phyloP scores from a whole-genome alignment of 2,888 invertebrate species.

The Diaphora mendica region DNA sequence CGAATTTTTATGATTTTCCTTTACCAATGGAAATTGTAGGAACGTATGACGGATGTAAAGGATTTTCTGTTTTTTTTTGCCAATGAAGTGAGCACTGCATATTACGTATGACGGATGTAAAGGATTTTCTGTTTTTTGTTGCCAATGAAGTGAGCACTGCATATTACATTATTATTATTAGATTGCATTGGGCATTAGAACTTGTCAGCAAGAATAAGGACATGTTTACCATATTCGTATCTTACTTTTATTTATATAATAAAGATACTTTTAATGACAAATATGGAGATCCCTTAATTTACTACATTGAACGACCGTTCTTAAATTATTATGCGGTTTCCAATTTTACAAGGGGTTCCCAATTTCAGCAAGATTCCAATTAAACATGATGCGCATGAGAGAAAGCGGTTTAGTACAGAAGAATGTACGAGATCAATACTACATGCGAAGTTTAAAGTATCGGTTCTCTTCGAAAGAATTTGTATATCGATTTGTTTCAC shows the following conservation, averaged over 20 bases:
- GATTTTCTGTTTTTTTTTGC: no score
- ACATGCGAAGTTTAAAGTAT: conserved; percentile 22
- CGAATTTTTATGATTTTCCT: no score
- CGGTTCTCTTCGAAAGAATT: conserved; percentile 28
- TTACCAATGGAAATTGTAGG: no score
- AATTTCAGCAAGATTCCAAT: conserved; percentile 7
- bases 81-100: no score
- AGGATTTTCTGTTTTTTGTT: no score
- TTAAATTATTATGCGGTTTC: conserved; percentile 8
- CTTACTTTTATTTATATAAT: conserved; percentile 30
- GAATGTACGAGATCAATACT: conserved; percentile 4
- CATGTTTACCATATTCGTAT: conserved; percentile 31
- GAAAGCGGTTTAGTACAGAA: conserved; percentile 23
- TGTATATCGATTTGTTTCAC: conserved; percentile 33
- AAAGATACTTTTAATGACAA: conserved; percentile 29
- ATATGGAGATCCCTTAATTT: conserved; percentile 35
- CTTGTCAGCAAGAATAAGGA: conserved; percentile 26
- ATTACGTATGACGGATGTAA: no score
- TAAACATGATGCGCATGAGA: conserved; percentile 16
- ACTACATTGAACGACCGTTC: conserved; percentile 24
- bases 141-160: no score
- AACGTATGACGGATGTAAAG: no score
- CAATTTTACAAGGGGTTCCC: conserved; percentile 35
- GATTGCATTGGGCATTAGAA: no score
- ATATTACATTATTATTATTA: no score